A percentile compares a stretch with the other conserved stretches of the same genome.
These are phyloP conservation scores for Haemorhous mexicanus DNA, from an alignment of 2,113 vertebrate genomes.

Conservation along the genomic window DNA sequence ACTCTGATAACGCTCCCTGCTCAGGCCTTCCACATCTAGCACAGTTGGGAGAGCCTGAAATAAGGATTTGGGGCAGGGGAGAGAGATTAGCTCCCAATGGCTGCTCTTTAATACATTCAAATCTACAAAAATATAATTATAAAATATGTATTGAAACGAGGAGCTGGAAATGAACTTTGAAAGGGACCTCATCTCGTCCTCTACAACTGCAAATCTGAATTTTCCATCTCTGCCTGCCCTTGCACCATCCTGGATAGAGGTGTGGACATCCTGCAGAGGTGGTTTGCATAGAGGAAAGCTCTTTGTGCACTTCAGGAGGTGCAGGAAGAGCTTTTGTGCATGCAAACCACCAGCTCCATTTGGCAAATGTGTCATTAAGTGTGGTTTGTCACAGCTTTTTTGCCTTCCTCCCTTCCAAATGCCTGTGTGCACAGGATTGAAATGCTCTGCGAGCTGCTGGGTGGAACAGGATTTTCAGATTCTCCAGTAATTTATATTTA, in stretches of 20 bases:
- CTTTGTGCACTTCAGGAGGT: neutral
- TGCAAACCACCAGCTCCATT: constrained; percentile 5
- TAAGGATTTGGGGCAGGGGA: neutral
- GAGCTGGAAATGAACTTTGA: neutral
- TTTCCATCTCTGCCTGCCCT: neutral
- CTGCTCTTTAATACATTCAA: neutral
- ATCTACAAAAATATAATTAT: neutral
- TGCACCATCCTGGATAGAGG: neutral
- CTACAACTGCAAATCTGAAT: neutral
- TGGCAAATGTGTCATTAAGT: constrained; percentile 48
- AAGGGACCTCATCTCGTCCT: neutral
- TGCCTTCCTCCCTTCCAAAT: constrained; percentile 6
- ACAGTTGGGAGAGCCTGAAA: neutral
- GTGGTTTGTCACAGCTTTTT: constrained; percentile 1
- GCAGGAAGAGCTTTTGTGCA: neutral
- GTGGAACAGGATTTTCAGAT: constrained; percentile 34
- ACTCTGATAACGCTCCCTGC: neutral
- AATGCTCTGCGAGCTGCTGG: neutral
- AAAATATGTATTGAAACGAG: neutral
- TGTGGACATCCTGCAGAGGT: neutral
- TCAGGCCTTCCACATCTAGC: neutral
- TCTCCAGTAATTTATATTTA: constrained; percentile 52
- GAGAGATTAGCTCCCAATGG: neutral
- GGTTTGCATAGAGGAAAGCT: constrained; percentile 11
- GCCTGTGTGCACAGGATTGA: neutral